Evolutionary conservation across 2,113 vertebrate genomes (phyloP).

Genomic region (Mormoops blainvillei): DNA sequence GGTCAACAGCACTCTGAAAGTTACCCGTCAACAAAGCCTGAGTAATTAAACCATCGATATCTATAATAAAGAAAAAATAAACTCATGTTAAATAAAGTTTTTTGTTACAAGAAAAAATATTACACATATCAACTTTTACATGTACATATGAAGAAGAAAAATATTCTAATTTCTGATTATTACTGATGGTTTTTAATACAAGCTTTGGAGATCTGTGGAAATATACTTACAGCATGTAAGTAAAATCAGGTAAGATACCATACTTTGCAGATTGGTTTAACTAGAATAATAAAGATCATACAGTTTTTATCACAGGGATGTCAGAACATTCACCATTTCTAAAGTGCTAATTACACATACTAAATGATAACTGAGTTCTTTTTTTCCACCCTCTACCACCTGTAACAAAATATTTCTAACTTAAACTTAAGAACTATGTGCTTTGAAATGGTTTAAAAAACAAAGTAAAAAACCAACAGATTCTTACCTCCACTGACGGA

Average conservation of each 20-base stretch:
- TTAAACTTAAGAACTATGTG: background rate
- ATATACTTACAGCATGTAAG: background rate
- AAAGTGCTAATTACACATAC: background rate
- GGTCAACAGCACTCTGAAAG: conserved; percentile 93
- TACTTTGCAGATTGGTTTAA: background rate
- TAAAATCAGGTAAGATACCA: background rate
- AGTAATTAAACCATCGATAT: conserved; percentile 95
- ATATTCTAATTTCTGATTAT: background rate
- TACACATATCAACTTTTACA: background rate
- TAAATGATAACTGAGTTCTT: background rate
- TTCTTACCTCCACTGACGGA: conserved; percentile 87
- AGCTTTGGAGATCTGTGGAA: background rate
- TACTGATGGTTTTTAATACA: conserved; percentile 1
- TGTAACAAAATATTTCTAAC: background rate
- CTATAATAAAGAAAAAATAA: conserved; percentile 75
- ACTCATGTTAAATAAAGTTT: conserved; percentile 14
- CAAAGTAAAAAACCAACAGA: background rate
- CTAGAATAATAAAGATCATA: background rate
- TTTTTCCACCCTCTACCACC: background rate
- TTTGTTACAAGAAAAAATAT: background rate
- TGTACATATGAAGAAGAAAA: background rate
- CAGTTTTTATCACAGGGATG: background rate
- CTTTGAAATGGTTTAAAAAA: conserved; percentile 4
- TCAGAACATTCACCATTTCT: background rate
- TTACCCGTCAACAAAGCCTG: conserved; percentile 94